Percentiles rank a stretch among this genome's conserved stretches.
phyloP scores from a whole-genome alignment of 2,888 invertebrate species.

The Panzeria rudis region DNA sequence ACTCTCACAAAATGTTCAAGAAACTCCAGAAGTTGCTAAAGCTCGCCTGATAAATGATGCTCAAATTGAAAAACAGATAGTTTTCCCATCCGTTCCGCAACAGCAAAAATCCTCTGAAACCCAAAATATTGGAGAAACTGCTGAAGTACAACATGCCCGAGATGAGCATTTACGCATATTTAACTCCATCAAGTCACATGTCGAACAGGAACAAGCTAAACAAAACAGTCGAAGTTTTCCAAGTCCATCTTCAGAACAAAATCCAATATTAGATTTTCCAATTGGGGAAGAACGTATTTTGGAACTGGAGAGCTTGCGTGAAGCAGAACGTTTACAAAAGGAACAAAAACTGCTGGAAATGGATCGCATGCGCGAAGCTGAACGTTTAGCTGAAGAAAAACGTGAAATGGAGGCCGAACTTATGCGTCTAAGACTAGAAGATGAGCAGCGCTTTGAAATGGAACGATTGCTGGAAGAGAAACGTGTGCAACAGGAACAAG shows the following conservation, averaged over 20 bases:
- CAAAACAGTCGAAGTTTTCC: slow-evolving; percentile 8
- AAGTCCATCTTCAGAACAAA: background rate
- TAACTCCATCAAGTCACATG: slow-evolving; percentile 41
- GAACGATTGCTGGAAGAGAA: slow-evolving; percentile 73
- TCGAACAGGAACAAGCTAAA: slow-evolving; percentile 51
- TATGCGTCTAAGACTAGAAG: slow-evolving; percentile 63
- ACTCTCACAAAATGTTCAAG: slow-evolving; percentile 70
- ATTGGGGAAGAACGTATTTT: slow-evolving; percentile 62
- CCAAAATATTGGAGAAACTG: slow-evolving; percentile 72
- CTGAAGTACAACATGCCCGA: slow-evolving; percentile 77
- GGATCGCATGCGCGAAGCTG: slow-evolving; percentile 74
- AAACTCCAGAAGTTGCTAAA: slow-evolving; percentile 76
- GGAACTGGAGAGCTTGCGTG: slow-evolving; percentile 71
- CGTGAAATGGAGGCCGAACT: slow-evolving; percentile 75
- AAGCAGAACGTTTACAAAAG: slow-evolving; percentile 75
- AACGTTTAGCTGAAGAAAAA: slow-evolving; percentile 75
- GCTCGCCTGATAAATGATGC: slow-evolving; percentile 74
- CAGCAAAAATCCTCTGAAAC: slow-evolving; percentile 1
- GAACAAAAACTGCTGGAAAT: slow-evolving; percentile 74
- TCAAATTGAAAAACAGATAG: slow-evolving; percentile 17
- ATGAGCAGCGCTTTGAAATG: slow-evolving; percentile 71
- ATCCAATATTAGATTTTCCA: slow-evolving; percentile 11
- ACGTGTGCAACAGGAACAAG: slow-evolving; percentile 57
- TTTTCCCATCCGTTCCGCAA: background rate
- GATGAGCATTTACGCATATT: slow-evolving; percentile 76